These are phyloP conservation scores for Cheilosia impressa DNA, from an alignment of 2,888 invertebrate species.

Conservation along the genomic window DNA sequence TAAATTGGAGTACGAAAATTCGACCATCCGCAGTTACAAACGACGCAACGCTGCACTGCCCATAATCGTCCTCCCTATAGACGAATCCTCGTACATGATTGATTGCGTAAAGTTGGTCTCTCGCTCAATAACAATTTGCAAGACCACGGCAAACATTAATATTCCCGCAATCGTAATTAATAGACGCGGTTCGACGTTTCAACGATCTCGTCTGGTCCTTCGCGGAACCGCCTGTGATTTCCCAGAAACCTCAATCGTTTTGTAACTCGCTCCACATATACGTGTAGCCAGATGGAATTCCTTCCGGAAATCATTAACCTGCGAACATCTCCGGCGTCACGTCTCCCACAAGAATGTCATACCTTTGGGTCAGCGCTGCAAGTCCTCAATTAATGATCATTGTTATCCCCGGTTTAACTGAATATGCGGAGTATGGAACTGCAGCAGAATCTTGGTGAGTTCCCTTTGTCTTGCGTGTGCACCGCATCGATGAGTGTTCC, in stretches of 20 bases:
- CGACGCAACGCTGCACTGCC: neutral
- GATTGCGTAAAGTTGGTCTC: constrained; percentile 20
- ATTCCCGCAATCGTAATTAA: constrained; percentile 50
- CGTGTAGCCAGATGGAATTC: constrained; percentile 49
- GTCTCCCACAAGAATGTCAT: constrained; percentile 52
- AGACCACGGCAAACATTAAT: constrained; percentile 39
- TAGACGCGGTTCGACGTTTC: constrained; percentile 45
- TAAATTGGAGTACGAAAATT: neutral
- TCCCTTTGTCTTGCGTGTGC: constrained; percentile 18
- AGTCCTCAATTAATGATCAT: constrained; percentile 58
- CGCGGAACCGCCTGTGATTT: constrained; percentile 47
- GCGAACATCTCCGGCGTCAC: constrained; percentile 35
- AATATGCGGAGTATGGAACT: neutral
- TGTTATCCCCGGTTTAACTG: constrained; percentile 19
- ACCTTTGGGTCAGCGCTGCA: constrained; percentile 16
- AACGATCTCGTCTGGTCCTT: constrained; percentile 47
- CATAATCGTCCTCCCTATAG: neutral
- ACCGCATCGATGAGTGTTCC: constrained; percentile 47
- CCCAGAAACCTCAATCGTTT: constrained; percentile 34
- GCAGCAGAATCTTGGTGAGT: neutral
- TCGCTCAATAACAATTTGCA: constrained; percentile 21
- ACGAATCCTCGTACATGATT: constrained; percentile 16
- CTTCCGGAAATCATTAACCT: constrained; percentile 72
- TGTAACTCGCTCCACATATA: neutral
- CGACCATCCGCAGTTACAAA: constrained; percentile 2